Base-by-base conservation (phyloP, 2,113 vertebrate genomes). In the Smithornis capensis region DNA sequence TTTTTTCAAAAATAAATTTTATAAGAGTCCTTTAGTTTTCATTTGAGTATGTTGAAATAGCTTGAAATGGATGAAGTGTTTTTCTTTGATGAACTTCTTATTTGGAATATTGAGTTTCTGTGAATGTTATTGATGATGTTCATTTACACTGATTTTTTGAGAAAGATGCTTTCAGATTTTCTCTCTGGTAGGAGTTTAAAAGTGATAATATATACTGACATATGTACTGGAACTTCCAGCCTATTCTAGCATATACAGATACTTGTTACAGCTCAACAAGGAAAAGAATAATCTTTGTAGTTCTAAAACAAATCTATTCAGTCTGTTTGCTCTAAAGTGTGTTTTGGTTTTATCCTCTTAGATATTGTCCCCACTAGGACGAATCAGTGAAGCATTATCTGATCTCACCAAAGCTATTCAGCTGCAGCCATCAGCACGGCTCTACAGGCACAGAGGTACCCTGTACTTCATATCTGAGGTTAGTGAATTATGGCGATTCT, bases 391-490 rank as follows among this genome's bases (percentile, higher is more conserved):
- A 94, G 99, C 99, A 24, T 97, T 99, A 94, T 98, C 97, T 47
- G 99, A 99, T 60, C 98, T 99, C 92, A 99, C 98, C 82, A 99
- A 98, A 98, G 99, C 99, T 92, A 99, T 99, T 94, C 99, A 99
- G 83, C 98, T 99, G 19, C 99, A 99, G 78, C 99, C 99, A 12
- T 99, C 99, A 2, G 99, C 99, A 21, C 98, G 99, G 29, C 98
- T 99, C 37, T 99, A 99, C 97, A 98, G 99, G 73, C 99, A 99
- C 95, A 98, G 99, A 89, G 99, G 99, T 70, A 99, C 99, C 2
- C 98, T 99, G 90, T 97, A 99, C 93, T 99, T 99, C 97, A 99
- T 99, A 77, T 99, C 99, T n/a, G 99, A 99, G 99, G 99, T 99
- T 71, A 97, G 95, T 94, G 38, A 31, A 60, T 68, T 64, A 82